Conservation (phyloP, 2,797 vertebrate species). For the Myotis myotis region DNA sequence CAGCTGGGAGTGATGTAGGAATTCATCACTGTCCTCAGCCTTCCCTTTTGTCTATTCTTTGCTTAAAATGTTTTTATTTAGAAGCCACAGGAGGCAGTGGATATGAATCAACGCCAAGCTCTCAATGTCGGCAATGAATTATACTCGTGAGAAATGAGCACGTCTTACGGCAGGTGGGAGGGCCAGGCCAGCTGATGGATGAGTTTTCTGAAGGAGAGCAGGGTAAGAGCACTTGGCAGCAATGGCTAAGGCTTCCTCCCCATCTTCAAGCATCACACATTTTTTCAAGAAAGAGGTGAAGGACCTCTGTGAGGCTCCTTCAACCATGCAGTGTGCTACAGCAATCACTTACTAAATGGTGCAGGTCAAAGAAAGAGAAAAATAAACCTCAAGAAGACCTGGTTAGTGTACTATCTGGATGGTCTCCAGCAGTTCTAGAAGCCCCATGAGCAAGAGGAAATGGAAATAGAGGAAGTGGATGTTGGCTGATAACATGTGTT, state of each 20-base stretch:
- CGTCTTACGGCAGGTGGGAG: not conserved
- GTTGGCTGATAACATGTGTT: not conserved
- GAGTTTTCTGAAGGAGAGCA: constrained; percentile 29
- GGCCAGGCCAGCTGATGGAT: not conserved
- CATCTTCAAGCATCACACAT: not conserved
- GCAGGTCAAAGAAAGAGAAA: constrained; percentile 48
- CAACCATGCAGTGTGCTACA: not conserved
- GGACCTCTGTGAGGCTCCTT: not conserved
- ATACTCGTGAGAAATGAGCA: constrained; percentile 25
- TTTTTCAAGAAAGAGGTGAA: constrained; percentile 49
- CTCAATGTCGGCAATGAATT: constrained; percentile 44
- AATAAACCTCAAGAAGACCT: not conserved
- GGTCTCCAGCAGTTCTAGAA: not conserved
- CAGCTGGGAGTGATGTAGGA: not conserved
- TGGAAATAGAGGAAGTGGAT: not conserved
- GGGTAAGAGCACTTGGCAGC: constrained; percentile 18
- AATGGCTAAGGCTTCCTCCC: not conserved
- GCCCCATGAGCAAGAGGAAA: not conserved
- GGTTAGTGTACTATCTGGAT: not conserved
- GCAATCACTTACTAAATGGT: not conserved
- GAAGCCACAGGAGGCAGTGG: constrained; percentile 59
- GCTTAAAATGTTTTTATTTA: constrained; percentile 70
- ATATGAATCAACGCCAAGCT: constrained; percentile 61
- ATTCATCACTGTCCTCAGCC: constrained; percentile 38
- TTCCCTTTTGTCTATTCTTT: constrained; percentile 47